Percentiles rank a stretch among this genome's conserved stretches.
phyloP scores from a whole-genome alignment of 1,140 invertebrate species.

The Acromyrmex charruanus region DNA sequence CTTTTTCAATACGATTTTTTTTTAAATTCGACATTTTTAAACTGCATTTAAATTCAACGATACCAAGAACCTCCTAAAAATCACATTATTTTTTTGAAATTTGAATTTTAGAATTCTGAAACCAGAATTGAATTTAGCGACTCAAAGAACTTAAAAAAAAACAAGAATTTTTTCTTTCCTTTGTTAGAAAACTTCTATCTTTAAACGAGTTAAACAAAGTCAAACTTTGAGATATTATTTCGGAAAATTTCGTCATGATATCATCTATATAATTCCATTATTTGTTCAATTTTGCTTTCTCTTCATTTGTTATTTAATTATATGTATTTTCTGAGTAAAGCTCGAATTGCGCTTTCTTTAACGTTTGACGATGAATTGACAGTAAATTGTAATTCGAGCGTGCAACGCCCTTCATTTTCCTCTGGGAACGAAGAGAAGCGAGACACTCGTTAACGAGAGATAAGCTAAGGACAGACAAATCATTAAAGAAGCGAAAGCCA shows the following conservation, averaged over 20 bases:
- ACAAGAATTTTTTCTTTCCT: too few species aligned
- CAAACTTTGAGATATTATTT: background rate
- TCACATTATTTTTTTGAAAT: too few species aligned
- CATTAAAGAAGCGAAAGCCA: constrained; percentile 61
- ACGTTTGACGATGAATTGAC: background rate
- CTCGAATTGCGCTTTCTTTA: background rate
- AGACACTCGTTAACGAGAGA: constrained; percentile 72
- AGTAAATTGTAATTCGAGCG: constrained; percentile 13
- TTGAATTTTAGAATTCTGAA: too few species aligned
- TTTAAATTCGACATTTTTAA: too few species aligned
- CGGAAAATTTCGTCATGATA: background rate
- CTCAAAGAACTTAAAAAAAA: too few species aligned
- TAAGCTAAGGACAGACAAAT: constrained; percentile 72
- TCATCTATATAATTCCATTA: background rate
- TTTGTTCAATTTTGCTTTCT: background rate
- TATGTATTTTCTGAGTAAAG: background rate
- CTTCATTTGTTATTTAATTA: background rate
- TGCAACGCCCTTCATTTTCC: constrained; percentile 33
- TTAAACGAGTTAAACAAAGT: background rate
- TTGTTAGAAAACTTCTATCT: too few species aligned
- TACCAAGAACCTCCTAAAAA: too few species aligned
- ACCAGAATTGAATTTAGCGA: too few species aligned
- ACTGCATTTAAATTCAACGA: too few species aligned
- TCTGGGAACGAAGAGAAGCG: constrained; percentile 33
- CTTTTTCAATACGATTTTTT: too few species aligned